A percentile compares a stretch with the other conserved stretches of the same genome.
Evolutionary conservation across 2,113 vertebrate species (phyloP).

Genomic region (Noturus placidus): DNA sequence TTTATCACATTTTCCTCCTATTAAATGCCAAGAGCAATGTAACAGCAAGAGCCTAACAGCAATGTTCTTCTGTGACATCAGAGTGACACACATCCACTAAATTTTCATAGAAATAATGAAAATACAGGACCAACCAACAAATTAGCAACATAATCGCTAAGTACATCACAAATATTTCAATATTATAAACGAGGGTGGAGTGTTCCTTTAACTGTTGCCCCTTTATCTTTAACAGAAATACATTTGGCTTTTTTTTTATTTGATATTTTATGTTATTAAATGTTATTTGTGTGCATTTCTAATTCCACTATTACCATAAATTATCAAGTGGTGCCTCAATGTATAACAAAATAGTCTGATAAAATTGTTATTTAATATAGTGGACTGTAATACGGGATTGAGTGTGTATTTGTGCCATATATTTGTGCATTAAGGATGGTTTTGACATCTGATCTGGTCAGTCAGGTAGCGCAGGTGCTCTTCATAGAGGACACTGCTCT

Average conservation of each 20-base stretch:
- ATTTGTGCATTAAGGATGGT: background rate
- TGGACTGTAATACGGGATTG: background rate
- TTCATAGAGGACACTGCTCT: slow-evolving; percentile 22
- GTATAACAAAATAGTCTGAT: background rate
- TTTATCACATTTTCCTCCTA: background rate
- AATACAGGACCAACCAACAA: background rate
- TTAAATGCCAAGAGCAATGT: background rate
- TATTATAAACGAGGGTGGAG: background rate
- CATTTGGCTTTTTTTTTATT: background rate
- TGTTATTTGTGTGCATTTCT: background rate
- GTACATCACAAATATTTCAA: background rate
- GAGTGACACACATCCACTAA: background rate
- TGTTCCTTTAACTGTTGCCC: background rate
- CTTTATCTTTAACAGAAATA: background rate
- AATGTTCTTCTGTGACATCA: background rate
- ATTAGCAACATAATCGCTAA: background rate
- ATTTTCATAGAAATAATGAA: background rate
- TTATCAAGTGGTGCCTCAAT: background rate
- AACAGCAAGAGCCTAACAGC: background rate
- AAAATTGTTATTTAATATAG: background rate
- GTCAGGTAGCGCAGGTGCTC: background rate
- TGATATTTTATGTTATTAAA: background rate
- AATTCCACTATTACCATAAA: background rate
- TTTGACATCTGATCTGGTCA: background rate
- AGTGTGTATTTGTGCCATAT: background rate